phyloP scores from a whole-genome alignment of 1,140 invertebrate genomes.

The Venturia canescens region DNA sequence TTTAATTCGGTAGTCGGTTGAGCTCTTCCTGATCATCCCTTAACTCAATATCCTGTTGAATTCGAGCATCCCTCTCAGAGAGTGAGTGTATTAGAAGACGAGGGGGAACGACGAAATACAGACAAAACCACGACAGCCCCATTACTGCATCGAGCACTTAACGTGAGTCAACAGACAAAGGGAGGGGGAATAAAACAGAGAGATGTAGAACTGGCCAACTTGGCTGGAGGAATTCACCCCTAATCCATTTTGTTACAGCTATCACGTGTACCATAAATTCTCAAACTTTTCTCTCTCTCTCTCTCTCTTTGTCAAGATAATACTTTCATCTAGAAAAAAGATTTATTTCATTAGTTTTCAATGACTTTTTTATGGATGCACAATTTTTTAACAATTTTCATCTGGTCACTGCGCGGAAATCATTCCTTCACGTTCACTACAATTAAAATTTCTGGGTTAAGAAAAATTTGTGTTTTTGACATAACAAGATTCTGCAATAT shows the following conservation, averaged over 20 bases:
- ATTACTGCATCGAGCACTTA: conserved; percentile 29
- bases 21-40: conserved; percentile 5
- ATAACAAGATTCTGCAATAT: too few species aligned
- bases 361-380: too few species aligned
- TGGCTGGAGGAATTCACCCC: conserved; percentile 40
- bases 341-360: neutral
- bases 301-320: neutral
- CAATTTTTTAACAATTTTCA: neutral
- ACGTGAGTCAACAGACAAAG: conserved; percentile 30
- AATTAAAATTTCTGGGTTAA: too few species aligned
- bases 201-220: conserved; percentile 16
- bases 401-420: too few species aligned
- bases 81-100: neutral
- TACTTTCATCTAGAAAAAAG: neutral
- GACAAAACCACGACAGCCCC: conserved; percentile 28
- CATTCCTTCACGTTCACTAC: too few species aligned
- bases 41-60: neutral
- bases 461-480: too few species aligned
- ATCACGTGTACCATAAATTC: conserved; percentile 34
- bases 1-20: conserved; percentile 16
- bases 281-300: neutral
- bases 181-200: neutral
- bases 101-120: conserved; percentile 21
- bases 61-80: conserved; percentile 12
- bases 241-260: conserved; percentile 42